Conservation (phyloP, 1,140 invertebrate species). For the Plectrocnemia conspersa region DNA sequence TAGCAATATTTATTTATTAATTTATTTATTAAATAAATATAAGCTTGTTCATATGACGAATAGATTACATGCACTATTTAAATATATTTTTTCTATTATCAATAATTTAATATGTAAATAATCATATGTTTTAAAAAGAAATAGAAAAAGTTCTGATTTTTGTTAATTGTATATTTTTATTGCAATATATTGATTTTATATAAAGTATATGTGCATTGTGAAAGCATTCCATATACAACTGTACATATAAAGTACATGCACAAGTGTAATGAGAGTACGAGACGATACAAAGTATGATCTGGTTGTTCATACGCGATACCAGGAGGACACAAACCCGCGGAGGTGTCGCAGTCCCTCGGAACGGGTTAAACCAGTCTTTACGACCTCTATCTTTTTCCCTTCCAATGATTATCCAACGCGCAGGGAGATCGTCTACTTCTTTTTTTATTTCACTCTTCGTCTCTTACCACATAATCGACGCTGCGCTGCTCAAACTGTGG, state of each 20-base stretch:
- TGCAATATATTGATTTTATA: constrained; percentile 17
- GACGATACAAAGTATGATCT: constrained; percentile 27
- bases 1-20: too few relatives aligned
- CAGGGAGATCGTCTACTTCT: background rate
- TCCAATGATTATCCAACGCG: constrained; percentile 2
- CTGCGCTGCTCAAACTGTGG: background rate
- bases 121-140: too few relatives aligned
- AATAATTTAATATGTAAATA: too few relatives aligned
- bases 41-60: too few relatives aligned
- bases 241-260: background rate
- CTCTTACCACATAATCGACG: background rate
- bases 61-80: too few relatives aligned
- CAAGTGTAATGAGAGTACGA: constrained; percentile 9
- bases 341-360: constrained; percentile 9
- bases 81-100: too few relatives aligned
- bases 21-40: too few relatives aligned
- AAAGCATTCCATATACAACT: background rate
- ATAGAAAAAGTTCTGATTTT: too few relatives aligned
- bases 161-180: too few relatives aligned
- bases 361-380: constrained; percentile 17
- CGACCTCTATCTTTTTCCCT: constrained; percentile 8
- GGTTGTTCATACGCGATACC: constrained; percentile 21
- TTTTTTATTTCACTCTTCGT: constrained; percentile 8
- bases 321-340: constrained; percentile 18
- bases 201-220: constrained; percentile 6